Conservation (phyloP, 2,888 invertebrate genomes). For the Biston betularia region DNA sequence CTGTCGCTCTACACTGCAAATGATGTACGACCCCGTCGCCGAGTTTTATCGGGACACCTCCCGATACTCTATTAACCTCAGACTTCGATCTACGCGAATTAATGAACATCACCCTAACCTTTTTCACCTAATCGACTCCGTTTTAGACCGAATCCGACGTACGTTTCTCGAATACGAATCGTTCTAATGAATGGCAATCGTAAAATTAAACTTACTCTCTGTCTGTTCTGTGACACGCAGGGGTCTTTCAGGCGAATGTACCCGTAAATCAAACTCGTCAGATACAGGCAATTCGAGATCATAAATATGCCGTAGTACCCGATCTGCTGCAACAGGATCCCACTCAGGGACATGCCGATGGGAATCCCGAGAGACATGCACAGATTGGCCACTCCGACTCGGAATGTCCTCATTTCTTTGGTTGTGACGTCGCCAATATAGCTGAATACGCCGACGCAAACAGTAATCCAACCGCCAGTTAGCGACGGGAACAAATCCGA, state of each 20-base stretch:
- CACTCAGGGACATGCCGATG: constrained; percentile 86
- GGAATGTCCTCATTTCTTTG: constrained; percentile 86
- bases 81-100: constrained; percentile 52
- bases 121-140: constrained; percentile 39
- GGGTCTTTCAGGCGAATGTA: constrained; percentile 80
- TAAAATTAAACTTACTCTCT: constrained; percentile 69
- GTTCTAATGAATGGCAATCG: constrained; percentile 28
- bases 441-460: constrained; percentile 87
- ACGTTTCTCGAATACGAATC: constrained; percentile 30
- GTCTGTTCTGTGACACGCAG: constrained; percentile 69
- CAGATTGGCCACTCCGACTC: constrained; percentile 88
- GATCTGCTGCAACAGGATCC: constrained; percentile 80
- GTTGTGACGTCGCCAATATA: constrained; percentile 88
- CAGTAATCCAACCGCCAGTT: constrained; percentile 86
- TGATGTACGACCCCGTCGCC: constrained; percentile 67
- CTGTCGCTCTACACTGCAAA: constrained; percentile 64
- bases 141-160: constrained; percentile 26
- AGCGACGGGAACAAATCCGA: constrained; percentile 85
- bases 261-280: constrained; percentile 83
- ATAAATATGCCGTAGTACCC: constrained; percentile 83
- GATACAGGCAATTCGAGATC: constrained; percentile 80
- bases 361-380: constrained; percentile 88
- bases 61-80: constrained; percentile 58
- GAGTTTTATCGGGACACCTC: constrained; percentile 54
- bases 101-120: constrained; percentile 41